phyloP scores from a whole-genome alignment of 92 coral and sea anemone genomes.

The Parazoanthus swiftii region DNA sequence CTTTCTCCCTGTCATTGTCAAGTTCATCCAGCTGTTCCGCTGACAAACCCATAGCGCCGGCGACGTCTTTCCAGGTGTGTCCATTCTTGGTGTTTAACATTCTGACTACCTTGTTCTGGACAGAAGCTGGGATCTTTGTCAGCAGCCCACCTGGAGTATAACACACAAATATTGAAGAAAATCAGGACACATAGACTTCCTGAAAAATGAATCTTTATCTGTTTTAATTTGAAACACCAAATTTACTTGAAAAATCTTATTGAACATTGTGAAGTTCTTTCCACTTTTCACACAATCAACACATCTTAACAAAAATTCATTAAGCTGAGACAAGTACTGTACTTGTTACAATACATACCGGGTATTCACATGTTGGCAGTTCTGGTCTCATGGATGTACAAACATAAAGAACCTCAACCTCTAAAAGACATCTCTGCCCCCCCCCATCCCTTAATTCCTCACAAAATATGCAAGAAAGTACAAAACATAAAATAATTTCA shows the following conservation, averaged over 20 bases:
- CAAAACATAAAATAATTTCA: no score
- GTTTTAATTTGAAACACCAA: no score
- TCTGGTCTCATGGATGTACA: no score
- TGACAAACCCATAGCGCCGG: constrained; percentile 61
- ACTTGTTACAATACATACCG: neutral
- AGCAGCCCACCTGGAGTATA: constrained; percentile 54
- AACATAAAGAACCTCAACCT: no score
- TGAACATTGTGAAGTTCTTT: neutral
- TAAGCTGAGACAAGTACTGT: neutral
- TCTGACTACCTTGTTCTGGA: constrained; percentile 50
- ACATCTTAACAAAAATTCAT: neutral
- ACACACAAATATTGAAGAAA: neutral
- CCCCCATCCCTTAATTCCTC: no score
- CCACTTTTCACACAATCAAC: neutral
- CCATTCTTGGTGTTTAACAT: constrained; percentile 33
- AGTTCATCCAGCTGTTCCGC: constrained; percentile 46
- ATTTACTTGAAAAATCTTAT: no score
- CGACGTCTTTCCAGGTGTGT: constrained; percentile 73
- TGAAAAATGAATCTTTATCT: no score
- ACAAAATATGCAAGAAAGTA: no score
- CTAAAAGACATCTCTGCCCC: no score
- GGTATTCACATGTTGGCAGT: no score
- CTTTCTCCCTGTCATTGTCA: constrained; percentile 16
- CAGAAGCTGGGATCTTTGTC: constrained; percentile 61
- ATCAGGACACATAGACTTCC: neutral